Base-by-base conservation (phyloP, 1,140 invertebrate genomes). In the Drosophila burlai region DNA sequence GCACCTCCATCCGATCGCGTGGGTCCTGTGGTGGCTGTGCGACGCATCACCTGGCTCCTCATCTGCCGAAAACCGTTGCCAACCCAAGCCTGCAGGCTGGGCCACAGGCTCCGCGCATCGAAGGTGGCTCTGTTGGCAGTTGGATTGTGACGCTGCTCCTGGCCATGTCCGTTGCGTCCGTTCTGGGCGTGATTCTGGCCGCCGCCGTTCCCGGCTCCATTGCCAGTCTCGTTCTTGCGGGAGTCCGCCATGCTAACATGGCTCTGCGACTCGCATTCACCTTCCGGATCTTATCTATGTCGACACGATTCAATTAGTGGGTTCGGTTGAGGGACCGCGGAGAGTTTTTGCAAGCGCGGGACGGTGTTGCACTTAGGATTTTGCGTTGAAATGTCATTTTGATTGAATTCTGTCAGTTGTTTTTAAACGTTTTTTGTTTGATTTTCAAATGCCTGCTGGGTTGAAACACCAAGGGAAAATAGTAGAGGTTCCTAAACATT, bases 221-320 rank as follows among this genome's bases (percentile, higher is more conserved):
- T 80, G 36, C 50, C 57, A 45, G 59, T 66, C 52, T 50, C 64
- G 45, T 87, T 64, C 45, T 82, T 77, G 42, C 81, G 64, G 54
- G 76, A 36, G 46, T 87, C 74, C 71, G 84, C 75, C 84, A 87
- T 87, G 52, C 71, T 87, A 63, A 75, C 84, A 87, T 87, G 84
- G 43, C 80, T 80, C 66, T 43, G 16, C 29, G 36, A 67, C 40
- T 54, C 46, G 43, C 45, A 46, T 31, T 18, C 42, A 67, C 69
- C 43, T 31, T 67, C 57, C 31, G 31, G 55, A 74, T 73, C 40
- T 74, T 52, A 74, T 73, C 45, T 60, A 9, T 18, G 1, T 18
- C 15, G 47, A 73, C 46, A 45, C 69, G 57, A 61, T 49, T 74
- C 31, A 74, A 71, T 47, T 64, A 61, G 47, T 55, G 34, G 10